phyloP scores from a whole-genome alignment of 2,888 invertebrate genomes.

The Leistus spinibarbis region DNA sequence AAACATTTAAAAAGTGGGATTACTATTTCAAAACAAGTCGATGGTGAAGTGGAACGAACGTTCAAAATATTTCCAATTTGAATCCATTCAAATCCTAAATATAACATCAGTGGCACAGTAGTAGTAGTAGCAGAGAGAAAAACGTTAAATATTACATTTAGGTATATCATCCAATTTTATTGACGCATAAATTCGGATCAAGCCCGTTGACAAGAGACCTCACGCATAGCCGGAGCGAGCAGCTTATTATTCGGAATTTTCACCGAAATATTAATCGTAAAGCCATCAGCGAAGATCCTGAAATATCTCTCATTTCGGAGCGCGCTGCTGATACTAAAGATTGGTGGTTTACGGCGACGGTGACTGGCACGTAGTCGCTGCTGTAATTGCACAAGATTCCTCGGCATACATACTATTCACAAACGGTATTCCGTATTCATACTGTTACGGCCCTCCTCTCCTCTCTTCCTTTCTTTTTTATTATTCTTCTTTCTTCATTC shows the following conservation, averaged over 20 bases:
- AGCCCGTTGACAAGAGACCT: slow-evolving; percentile 1
- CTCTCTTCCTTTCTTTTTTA: background rate
- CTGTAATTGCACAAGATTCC: background rate
- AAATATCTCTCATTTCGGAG: slow-evolving; percentile 2
- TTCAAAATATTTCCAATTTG: no score
- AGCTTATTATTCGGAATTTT: slow-evolving; percentile 9
- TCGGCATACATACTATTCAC: background rate
- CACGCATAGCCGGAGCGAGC: slow-evolving; percentile 2
- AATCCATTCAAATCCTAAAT: no score
- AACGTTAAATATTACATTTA: no score
- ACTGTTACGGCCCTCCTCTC: background rate
- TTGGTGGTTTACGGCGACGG: background rate
- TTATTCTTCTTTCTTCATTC: background rate
- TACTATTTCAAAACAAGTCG: no score
- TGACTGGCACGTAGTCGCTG: background rate
- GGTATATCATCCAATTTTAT: slow-evolving; percentile 15
- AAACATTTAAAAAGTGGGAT: no score
- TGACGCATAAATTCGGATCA: slow-evolving; percentile 8
- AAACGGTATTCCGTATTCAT: background rate
- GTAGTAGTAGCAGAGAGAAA: no score
- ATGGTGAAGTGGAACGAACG: no score
- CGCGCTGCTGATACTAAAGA: background rate
- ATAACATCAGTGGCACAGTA: no score
- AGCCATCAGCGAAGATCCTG: slow-evolving; percentile 21
- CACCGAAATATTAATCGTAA: slow-evolving; percentile 28